These are phyloP conservation scores for Rotaria magnacalcarata DNA, from an alignment of 2,888 invertebrate genomes.

Conservation along the genomic window DNA sequence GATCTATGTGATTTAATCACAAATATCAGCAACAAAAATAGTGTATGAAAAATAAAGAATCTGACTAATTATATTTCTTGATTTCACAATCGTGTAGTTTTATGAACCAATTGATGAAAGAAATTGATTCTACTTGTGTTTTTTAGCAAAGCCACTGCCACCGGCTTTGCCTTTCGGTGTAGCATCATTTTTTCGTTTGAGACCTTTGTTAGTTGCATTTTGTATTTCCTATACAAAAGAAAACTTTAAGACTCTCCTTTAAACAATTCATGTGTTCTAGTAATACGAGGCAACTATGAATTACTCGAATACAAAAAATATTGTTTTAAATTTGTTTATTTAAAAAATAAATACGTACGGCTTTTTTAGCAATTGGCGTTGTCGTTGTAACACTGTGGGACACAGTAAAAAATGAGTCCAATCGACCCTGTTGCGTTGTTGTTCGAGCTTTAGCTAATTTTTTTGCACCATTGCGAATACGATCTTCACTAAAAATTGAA, in stretches of 20 bases:
- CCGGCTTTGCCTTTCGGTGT: not conserved
- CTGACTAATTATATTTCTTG: not conserved
- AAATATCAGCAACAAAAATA: not conserved
- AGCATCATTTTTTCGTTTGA: not conserved
- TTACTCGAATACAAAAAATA: no score
- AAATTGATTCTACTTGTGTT: not conserved
- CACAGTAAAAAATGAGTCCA: constrained; percentile 92
- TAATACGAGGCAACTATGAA: no score
- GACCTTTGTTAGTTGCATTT: not conserved
- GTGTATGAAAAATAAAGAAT: not conserved
- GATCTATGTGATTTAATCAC: not conserved
- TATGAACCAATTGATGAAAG: not conserved
- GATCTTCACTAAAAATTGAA: constrained; percentile 70
- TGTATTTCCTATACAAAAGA: not conserved
- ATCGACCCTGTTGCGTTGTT: constrained; percentile 80
- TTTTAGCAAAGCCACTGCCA: not conserved
- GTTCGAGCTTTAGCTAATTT: constrained; percentile 80
- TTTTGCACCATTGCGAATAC: constrained; percentile 81
- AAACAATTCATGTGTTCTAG: no score
- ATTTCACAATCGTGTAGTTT: not conserved
- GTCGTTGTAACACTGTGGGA: constrained; percentile 53
- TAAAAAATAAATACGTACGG: not conserved
- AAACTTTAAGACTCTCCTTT: not conserved
- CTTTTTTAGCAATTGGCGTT: constrained; percentile 10
- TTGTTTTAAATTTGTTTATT: not conserved